Conservation (phyloP, 2,113 vertebrate genomes). For the Nycticryphes semicollaris region DNA sequence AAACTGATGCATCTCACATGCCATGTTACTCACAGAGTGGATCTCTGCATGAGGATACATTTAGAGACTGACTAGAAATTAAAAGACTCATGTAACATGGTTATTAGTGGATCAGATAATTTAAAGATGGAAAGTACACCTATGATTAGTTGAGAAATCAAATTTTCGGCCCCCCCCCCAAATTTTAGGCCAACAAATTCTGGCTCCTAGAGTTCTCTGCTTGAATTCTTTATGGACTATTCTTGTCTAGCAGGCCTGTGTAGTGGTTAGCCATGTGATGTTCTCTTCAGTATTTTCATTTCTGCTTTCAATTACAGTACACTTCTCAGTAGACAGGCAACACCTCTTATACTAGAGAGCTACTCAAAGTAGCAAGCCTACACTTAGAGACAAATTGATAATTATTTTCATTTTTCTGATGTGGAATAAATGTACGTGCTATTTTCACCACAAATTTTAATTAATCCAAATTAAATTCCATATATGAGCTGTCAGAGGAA, state of each 20-base stretch:
- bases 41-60: not conserved
- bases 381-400: not conserved
- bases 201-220: not conserved
- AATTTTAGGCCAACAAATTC: not conserved
- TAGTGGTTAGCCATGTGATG: not conserved
- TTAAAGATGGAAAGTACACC: not conserved
- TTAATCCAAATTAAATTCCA: constrained; percentile 6
- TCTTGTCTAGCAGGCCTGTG: not conserved
- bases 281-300: not conserved
- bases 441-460: constrained; percentile 27
- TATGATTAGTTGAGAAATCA: not conserved
- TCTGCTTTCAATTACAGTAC: not conserved
- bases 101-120: not conserved
- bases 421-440: not conserved
- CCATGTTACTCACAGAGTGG: not conserved
- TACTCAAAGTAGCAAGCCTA: not conserved
- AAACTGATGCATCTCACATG: not conserved
- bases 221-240: not conserved
- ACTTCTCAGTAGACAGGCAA: not conserved
- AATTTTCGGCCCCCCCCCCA: not conserved
- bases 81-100: not conserved
- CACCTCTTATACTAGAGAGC: not conserved
- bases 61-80: not conserved
- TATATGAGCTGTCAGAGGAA: constrained; percentile 2
- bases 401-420: constrained; percentile 18